Percentiles rank a stretch among this genome's conserved stretches.
Evolutionary conservation across 2,797 vertebrate genomes (phyloP).

Genomic region (Danionella dracula): DNA sequence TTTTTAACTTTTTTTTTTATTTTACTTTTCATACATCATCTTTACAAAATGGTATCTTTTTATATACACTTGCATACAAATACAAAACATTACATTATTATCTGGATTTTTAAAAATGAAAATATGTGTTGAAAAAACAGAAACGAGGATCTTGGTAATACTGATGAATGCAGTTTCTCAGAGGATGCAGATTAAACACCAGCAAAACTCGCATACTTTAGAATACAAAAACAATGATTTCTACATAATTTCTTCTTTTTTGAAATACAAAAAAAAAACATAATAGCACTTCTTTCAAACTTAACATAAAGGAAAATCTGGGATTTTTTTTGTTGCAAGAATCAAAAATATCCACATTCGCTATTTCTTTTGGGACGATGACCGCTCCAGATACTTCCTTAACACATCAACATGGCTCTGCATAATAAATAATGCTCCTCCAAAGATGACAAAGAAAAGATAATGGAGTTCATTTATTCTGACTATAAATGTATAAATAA

Average conservation of each 20-base stretch:
- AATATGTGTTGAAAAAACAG: conserved; percentile 9
- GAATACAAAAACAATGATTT: neutral
- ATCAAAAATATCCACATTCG: too few relatives aligned
- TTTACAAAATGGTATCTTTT: conserved; percentile 42
- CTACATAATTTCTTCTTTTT: conserved; percentile 9
- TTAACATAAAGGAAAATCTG: too few relatives aligned
- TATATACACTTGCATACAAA: conserved; percentile 43
- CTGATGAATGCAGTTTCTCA: conserved; percentile 19
- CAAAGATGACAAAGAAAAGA: conserved; percentile 40
- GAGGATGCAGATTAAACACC: neutral
- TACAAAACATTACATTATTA: conserved; percentile 43
- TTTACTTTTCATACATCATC: conserved; percentile 30
- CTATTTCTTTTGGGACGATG: conserved; percentile 9
- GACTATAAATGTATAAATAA: conserved; percentile 54
- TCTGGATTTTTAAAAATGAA: conserved; percentile 36
- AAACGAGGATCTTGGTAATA: conserved; percentile 29
- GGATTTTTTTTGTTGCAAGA: too few relatives aligned
- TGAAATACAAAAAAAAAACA: too few relatives aligned
- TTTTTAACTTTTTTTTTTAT: neutral
- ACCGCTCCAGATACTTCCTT: conserved; percentile 14
- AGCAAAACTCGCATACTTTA: neutral
- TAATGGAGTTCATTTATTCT: conserved; percentile 28
- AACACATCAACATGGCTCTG: conserved; percentile 31
- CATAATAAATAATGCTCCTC: conserved; percentile 48
- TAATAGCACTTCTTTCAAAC: too few relatives aligned